A percentile compares a stretch with the other conserved stretches of the same genome.
Evolutionary conservation across 1,140 invertebrate genomes (phyloP).

Genomic region (Macrocentrus cingulum): DNA sequence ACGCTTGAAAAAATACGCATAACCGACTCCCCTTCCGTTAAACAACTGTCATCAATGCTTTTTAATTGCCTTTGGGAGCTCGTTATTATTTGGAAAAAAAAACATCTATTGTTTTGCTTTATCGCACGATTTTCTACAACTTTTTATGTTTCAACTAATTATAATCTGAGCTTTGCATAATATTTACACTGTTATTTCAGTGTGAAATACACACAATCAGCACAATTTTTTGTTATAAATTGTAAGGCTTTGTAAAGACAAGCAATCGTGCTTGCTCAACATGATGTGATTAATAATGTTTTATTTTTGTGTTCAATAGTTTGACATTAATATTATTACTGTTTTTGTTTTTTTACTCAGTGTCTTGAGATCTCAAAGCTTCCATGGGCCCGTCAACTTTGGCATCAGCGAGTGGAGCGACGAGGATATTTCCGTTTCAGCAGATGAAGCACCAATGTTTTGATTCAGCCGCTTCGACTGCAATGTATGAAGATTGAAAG

Average conservation of each 20-base stretch:
- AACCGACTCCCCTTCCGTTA: too few relatives aligned
- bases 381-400: conserved; percentile 55
- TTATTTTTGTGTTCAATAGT: conserved; percentile 15
- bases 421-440: conserved; percentile 43
- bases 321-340: conserved; percentile 7
- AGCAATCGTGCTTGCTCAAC: background rate
- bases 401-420: conserved; percentile 44
- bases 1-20: conserved; percentile 15
- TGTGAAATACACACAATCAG: background rate
- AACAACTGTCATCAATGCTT: too few relatives aligned
- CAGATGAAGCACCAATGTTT: conserved; percentile 40
- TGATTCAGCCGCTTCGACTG: too few relatives aligned
- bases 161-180: background rate
- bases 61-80: conserved; percentile 1
- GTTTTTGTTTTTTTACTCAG: conserved; percentile 40
- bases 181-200: background rate
- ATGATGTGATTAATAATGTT: conserved; percentile 5
- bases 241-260: conserved; percentile 3
- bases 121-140: conserved; percentile 13
- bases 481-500: background rate
- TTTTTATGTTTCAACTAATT: conserved; percentile 9
- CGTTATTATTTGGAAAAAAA: background rate
- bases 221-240: background rate
- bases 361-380: conserved; percentile 63
- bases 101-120: conserved; percentile 15